Evolutionary conservation across 2,888 invertebrate genomes (phyloP).

Genomic region (Scrobipalpa atriplicella): DNA sequence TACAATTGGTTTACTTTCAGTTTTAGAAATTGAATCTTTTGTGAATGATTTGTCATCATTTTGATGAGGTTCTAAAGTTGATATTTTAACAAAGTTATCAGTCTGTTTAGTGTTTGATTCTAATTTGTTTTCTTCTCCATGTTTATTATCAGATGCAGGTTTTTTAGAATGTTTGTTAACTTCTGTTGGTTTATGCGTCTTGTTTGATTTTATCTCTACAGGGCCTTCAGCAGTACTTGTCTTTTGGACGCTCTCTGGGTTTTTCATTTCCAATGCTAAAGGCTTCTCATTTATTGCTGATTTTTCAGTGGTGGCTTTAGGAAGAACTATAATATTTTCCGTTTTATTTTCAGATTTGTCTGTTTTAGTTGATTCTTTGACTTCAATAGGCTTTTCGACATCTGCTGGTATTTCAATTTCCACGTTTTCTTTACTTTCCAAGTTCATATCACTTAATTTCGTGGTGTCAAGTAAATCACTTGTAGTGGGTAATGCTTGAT

Average conservation of each 20-base stretch:
- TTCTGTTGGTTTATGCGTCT: not conserved
- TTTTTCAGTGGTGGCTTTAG: not conserved
- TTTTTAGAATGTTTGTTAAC: not conserved
- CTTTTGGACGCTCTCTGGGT: not conserved
- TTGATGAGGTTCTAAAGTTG: slow-evolving; percentile 61
- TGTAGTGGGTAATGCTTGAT: slow-evolving; percentile 63
- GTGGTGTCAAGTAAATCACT: slow-evolving; percentile 62
- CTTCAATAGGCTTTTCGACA: slow-evolving; percentile 43
- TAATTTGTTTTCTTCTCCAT: not conserved
- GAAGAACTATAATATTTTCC: not conserved
- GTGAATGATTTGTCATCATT: slow-evolving; percentile 31
- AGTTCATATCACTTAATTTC: slow-evolving; percentile 51
- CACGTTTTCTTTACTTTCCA: slow-evolving; percentile 74
- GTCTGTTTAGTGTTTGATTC: slow-evolving; percentile 39
- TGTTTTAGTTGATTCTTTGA: slow-evolving; percentile 30
- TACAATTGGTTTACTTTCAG: slow-evolving; percentile 33
- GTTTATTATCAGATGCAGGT: not conserved
- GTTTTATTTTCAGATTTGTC: not conserved
- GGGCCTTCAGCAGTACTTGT: not conserved
- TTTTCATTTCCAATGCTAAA: not conserved
- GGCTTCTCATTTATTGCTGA: not conserved
- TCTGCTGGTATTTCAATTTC: slow-evolving; percentile 69
- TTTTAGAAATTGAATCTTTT: not conserved
- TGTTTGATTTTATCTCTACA: not conserved
- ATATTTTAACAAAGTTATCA: slow-evolving; percentile 69